Evolutionary conservation across 2,888 invertebrate genomes (phyloP).

Genomic region (Xylocampa areola): DNA sequence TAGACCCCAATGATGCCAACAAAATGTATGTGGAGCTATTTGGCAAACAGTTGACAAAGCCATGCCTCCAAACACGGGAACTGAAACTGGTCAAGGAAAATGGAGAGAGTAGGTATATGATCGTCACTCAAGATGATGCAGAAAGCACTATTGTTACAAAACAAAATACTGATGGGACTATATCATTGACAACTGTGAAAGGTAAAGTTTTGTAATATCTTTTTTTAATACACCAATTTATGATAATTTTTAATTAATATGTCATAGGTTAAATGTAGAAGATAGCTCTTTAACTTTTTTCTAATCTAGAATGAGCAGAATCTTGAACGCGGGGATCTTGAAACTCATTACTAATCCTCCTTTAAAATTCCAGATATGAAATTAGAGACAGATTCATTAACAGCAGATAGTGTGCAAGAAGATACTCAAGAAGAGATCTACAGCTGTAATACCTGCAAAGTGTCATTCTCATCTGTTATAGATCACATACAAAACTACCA

Average conservation of each 20-base stretch:
- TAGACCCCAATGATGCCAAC: conserved; percentile 60
- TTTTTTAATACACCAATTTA: too few relatives aligned
- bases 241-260: too few relatives aligned
- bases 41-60: conserved; percentile 69
- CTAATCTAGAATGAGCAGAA: too few relatives aligned
- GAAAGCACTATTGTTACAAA: conserved; percentile 75
- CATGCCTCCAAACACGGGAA: conserved; percentile 71
- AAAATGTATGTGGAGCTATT: conserved; percentile 78
- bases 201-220: conserved; percentile 59
- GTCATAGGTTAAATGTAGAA: too few relatives aligned
- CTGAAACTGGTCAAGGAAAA: conserved; percentile 75
- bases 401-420: conserved; percentile 63
- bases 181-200: conserved; percentile 77
- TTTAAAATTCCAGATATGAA: conserved; percentile 66
- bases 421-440: conserved; percentile 83
- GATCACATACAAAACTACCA: conserved; percentile 92
- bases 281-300: too few relatives aligned
- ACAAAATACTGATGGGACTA: conserved; percentile 83
- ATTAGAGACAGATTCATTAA: conserved; percentile 62
- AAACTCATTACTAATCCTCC: background rate
- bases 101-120: conserved; percentile 74
- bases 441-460: conserved; percentile 91
- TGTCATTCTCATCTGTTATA: conserved; percentile 91
- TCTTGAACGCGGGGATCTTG: too few relatives aligned
- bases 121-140: conserved; percentile 69